Evolutionary conservation across 1,140 invertebrate genomes (phyloP).

Genomic region (Bilobella aurantiaca): DNA sequence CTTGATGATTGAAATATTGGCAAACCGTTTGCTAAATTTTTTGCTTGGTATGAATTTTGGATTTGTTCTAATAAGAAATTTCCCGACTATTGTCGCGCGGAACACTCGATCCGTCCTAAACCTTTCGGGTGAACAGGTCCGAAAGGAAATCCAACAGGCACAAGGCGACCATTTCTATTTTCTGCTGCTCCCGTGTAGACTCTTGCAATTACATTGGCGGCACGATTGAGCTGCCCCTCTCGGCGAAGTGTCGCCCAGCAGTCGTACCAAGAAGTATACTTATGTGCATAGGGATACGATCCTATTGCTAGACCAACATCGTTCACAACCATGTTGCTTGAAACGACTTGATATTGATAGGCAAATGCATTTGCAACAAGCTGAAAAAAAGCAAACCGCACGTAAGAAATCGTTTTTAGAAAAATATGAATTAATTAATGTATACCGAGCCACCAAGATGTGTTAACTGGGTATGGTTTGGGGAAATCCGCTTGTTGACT

Average conservation of each 20-base stretch:
- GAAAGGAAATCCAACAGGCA: not conserved
- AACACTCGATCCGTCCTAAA: not conserved
- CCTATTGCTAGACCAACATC: slow-evolving; percentile 54
- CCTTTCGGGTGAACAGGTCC: not conserved
- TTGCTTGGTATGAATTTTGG: not conserved
- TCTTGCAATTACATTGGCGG: slow-evolving; percentile 66
- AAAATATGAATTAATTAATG: too few species aligned
- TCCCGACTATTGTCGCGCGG: too few species aligned
- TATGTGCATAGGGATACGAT: slow-evolving; percentile 64
- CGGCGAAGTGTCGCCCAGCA: slow-evolving; percentile 65
- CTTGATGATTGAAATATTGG: too few species aligned
- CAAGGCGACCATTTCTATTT: not conserved
- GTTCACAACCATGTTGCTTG: slow-evolving; percentile 67
- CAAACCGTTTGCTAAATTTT: too few species aligned
- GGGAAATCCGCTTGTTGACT: not conserved
- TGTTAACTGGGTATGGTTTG: not conserved
- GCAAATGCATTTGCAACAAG: slow-evolving; percentile 62
- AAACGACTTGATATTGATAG: slow-evolving; percentile 78
- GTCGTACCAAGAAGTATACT: slow-evolving; percentile 61
- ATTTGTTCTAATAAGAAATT: not conserved
- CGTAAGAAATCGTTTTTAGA: too few species aligned
- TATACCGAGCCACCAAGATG: not conserved
- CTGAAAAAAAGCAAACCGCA: slow-evolving; percentile 44
- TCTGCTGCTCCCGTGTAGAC: slow-evolving; percentile 57
- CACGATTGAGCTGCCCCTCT: slow-evolving; percentile 66